A percentile compares a stretch with the other conserved stretches of the same genome.
These are phyloP conservation scores for Microplitis demolitor DNA, from an alignment of 1,140 invertebrate species.

Conservation along the genomic window DNA sequence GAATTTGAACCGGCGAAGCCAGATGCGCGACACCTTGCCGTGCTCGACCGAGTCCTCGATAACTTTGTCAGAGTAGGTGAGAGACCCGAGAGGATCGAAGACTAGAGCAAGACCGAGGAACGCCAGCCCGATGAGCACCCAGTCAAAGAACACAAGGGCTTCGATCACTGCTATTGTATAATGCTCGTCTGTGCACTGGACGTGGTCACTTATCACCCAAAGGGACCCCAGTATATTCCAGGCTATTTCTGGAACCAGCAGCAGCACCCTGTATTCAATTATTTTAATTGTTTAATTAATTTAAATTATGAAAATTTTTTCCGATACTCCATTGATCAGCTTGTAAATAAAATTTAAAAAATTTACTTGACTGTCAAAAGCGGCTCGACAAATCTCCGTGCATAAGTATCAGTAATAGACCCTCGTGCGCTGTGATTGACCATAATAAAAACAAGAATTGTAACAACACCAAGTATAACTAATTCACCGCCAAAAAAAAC, in stretches of 20 bases:
- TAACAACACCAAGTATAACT: constrained; percentile 65
- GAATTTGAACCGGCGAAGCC: constrained; percentile 74
- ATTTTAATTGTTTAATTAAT: background rate
- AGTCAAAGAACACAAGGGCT: constrained; percentile 79
- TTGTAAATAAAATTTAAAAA: constrained; percentile 15
- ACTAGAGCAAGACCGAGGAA: constrained; percentile 77
- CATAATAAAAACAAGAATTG: constrained; percentile 68
- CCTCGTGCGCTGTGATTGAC: constrained; percentile 73
- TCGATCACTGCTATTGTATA: constrained; percentile 76
- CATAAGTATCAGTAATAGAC: constrained; percentile 72
- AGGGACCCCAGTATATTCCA: constrained; percentile 81
- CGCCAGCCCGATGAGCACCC: constrained; percentile 76
- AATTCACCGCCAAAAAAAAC: constrained; percentile 71
- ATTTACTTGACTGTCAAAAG: constrained; percentile 72
- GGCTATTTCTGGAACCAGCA: constrained; percentile 75
- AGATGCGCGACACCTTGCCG: constrained; percentile 65
- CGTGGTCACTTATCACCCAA: constrained; percentile 77
- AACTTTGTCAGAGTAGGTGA: constrained; percentile 66
- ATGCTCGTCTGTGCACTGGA: constrained; percentile 70
- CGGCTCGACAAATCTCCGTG: constrained; percentile 69
- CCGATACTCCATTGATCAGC: background rate
- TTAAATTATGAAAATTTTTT: background rate
- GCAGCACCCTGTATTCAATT: constrained; percentile 63
- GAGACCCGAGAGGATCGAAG: constrained; percentile 80
- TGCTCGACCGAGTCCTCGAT: constrained; percentile 61